phyloP scores from a whole-genome alignment of 2,888 invertebrate genomes.

The Hesperia comma region DNA sequence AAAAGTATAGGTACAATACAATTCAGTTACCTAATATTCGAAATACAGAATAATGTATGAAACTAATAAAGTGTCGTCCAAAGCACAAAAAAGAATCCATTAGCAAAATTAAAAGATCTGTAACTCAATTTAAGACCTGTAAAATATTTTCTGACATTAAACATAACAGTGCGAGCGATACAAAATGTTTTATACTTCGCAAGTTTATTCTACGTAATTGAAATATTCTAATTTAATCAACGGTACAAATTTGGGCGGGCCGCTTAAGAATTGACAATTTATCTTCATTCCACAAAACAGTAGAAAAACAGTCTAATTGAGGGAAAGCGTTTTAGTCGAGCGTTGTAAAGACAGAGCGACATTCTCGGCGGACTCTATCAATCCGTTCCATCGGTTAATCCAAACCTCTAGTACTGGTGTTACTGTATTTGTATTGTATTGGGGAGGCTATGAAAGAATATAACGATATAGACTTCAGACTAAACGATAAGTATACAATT shows the following conservation, averaged over 20 bases:
- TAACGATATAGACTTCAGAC: too few relatives aligned
- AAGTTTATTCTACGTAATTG: conserved; percentile 14
- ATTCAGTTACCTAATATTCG: too few relatives aligned
- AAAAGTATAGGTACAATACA: too few relatives aligned
- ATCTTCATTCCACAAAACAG: conserved; percentile 16
- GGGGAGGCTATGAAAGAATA: too few relatives aligned
- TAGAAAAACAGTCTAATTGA: conserved; percentile 21
- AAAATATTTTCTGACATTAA: conserved; percentile 3
- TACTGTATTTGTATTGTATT: too few relatives aligned
- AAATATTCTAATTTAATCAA: conserved; percentile 26
- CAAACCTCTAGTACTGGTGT: too few relatives aligned
- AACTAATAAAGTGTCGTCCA: too few relatives aligned
- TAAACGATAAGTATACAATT: too few relatives aligned
- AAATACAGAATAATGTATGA: too few relatives aligned
- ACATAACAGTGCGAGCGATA: background rate
- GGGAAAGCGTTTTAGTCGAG: conserved; percentile 13
- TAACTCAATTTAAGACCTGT: background rate
- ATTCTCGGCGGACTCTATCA: too few relatives aligned
- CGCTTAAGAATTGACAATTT: conserved; percentile 20
- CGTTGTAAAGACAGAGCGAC: background rate
- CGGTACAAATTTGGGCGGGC: conserved; percentile 4
- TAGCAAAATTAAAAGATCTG: background rate
- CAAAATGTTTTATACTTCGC: background rate
- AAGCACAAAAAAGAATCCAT: background rate
- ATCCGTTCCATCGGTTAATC: too few relatives aligned